phyloP scores from a whole-genome alignment of 1,140 invertebrate genomes.

The Macrobrachium nipponense region DNA sequence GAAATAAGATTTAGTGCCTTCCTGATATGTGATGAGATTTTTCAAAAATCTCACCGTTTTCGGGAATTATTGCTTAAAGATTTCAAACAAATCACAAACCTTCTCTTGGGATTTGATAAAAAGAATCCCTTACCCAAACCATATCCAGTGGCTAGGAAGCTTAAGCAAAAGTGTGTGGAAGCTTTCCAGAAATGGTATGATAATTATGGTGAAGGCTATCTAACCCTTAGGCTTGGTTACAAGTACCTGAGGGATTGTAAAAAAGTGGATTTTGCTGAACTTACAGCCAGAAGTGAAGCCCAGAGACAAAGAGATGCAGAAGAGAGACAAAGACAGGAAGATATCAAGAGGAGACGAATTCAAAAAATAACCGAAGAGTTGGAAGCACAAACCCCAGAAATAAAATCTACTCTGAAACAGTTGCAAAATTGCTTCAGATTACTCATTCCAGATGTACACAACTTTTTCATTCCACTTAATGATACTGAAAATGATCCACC shows the following conservation, averaged over 20 bases:
- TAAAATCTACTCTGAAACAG: slow-evolving; percentile 45
- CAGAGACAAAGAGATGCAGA: slow-evolving; percentile 52
- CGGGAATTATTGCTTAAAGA: slow-evolving; percentile 54
- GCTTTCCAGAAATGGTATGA: slow-evolving; percentile 60
- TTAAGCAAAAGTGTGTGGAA: slow-evolving; percentile 51
- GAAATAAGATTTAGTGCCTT: slow-evolving; percentile 62
- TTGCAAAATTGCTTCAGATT: slow-evolving; percentile 61
- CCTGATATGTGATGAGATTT: slow-evolving; percentile 62
- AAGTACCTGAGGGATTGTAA: slow-evolving; percentile 56
- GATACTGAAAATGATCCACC: not conserved
- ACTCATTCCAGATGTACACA: slow-evolving; percentile 61
- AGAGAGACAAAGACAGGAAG: slow-evolving; percentile 48
- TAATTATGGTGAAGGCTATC: slow-evolving; percentile 48
- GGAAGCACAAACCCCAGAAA: slow-evolving; percentile 28
- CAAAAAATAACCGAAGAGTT: slow-evolving; percentile 51
- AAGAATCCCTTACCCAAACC: slow-evolving; percentile 57
- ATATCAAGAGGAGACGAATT: slow-evolving; percentile 53
- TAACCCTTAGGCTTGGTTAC: slow-evolving; percentile 43
- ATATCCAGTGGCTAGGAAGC: slow-evolving; percentile 37
- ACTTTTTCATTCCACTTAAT: slow-evolving; percentile 60
- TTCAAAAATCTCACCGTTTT: slow-evolving; percentile 60
- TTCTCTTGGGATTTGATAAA: slow-evolving; percentile 33
- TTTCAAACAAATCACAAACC: slow-evolving; percentile 44
- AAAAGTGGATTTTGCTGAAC: slow-evolving; percentile 59
- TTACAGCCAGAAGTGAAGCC: slow-evolving; percentile 48